Evolutionary conservation across 2,797 vertebrate genomes (phyloP).

Genomic region (Muraenolepis orangiensis): DNA sequence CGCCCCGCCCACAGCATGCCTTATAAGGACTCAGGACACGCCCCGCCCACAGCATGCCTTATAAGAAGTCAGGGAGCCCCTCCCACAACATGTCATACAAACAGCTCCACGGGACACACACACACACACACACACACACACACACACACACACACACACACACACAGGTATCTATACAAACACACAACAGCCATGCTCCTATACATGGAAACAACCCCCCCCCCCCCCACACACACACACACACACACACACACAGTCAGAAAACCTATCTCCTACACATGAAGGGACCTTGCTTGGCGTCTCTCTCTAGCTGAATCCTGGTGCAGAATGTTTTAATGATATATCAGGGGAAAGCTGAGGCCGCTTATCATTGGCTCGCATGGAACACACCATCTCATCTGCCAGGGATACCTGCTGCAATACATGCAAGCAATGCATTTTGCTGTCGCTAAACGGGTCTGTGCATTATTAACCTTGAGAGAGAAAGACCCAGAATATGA

Average conservation of each 20-base stretch:
- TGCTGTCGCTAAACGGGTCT: conserved; percentile 60
- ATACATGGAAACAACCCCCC: too few relatives aligned
- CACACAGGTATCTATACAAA: too few relatives aligned
- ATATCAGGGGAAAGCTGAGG: conserved; percentile 52
- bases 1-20: not conserved
- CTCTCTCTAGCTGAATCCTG: conserved; percentile 49
- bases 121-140: not conserved
- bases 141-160: too few relatives aligned
- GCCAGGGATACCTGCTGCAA: conserved; percentile 40
- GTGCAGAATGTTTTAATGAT: conserved; percentile 61
- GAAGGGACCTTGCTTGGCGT: conserved; percentile 49
- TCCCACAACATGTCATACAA: too few relatives aligned
- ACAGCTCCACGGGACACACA: not conserved
- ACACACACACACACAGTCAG: not conserved
- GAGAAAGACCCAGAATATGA: not conserved
- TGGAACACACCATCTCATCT: conserved; percentile 39
- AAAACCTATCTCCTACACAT: conserved; percentile 17
- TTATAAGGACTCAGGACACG: not conserved
- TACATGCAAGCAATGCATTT: conserved; percentile 38
- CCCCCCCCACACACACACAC: not conserved
- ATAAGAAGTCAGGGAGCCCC: not conserved
- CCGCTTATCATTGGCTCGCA: conserved; percentile 51
- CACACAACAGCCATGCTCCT: too few relatives aligned
- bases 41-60: not conserved
- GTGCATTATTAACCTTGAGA: conserved; percentile 66